Conservation (phyloP, 2,888 invertebrate species). For the Microplitis manilae region DNA sequence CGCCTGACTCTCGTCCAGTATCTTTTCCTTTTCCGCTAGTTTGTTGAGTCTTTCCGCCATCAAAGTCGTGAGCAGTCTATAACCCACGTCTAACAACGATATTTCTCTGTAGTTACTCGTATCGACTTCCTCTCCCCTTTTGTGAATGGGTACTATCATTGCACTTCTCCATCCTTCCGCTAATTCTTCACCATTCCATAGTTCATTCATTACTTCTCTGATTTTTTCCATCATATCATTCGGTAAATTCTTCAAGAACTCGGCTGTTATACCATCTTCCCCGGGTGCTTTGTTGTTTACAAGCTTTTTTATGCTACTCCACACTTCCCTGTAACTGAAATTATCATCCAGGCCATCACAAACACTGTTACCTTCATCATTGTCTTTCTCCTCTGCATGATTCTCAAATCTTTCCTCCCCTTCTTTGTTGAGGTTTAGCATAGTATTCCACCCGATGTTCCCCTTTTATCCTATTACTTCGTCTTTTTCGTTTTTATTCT, state of each 20-base stretch:
- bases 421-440: neutral
- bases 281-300: conserved; percentile 20
- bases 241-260: conserved; percentile 31
- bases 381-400: neutral
- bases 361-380: neutral
- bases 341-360: neutral
- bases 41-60: neutral
- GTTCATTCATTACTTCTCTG: neutral
- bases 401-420: neutral
- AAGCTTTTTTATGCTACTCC: neutral
- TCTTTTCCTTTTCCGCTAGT: neutral
- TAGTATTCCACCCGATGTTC: neutral
- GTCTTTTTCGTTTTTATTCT: neutral
- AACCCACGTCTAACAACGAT: conserved; percentile 22
- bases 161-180: conserved; percentile 27
- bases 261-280: conserved; percentile 28
- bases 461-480: conserved; percentile 27
- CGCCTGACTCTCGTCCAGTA: neutral
- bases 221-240: neutral
- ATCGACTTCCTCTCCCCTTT: conserved; percentile 8
- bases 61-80: neutral
- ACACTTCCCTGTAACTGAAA: neutral
- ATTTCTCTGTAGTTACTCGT: conserved; percentile 33
- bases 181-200: conserved; percentile 15
- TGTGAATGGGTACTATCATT: conserved; percentile 26